These are phyloP conservation scores for Chelon labrosus DNA, from an alignment of 2,797 vertebrate genomes.

Conservation along the genomic window DNA sequence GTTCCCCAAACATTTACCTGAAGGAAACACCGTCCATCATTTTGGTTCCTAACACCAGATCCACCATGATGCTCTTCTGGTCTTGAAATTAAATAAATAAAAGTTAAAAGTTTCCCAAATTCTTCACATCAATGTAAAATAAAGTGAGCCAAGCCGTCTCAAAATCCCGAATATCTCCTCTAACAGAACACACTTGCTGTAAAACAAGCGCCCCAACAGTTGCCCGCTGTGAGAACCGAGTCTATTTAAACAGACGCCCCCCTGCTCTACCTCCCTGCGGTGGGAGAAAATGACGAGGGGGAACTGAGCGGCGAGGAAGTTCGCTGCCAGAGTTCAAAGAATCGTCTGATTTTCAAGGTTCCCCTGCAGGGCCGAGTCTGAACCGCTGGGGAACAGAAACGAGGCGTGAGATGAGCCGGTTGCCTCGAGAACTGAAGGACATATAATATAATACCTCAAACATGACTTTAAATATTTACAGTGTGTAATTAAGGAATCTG, in stretches of 20 bases:
- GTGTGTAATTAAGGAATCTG: conserved; percentile 4
- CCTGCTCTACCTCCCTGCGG: neutral
- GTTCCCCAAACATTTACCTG: no score
- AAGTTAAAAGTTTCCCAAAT: no score
- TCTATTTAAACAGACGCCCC: conserved; percentile 31
- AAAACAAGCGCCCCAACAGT: neutral
- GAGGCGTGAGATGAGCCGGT: conserved; percentile 7
- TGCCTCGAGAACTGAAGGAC: neutral
- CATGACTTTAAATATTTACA: neutral
- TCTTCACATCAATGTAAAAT: no score
- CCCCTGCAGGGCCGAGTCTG: neutral
- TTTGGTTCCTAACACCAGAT: no score
- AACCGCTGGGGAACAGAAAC: neutral
- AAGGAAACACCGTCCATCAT: no score
- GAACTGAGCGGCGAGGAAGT: conserved; percentile 18
- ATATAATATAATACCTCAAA: neutral
- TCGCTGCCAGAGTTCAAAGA: conserved; percentile 35
- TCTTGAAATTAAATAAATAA: no score
- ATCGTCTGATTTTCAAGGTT: conserved; percentile 13
- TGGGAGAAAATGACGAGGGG: conserved; percentile 28
- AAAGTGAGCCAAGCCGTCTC: no score
- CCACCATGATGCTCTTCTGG: no score
- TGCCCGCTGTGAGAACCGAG: conserved; percentile 26
- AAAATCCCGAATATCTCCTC: no score
- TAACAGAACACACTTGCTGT: no score